phyloP scores from a whole-genome alignment of 2,797 vertebrate genomes.

The Scolopax rusticola region DNA sequence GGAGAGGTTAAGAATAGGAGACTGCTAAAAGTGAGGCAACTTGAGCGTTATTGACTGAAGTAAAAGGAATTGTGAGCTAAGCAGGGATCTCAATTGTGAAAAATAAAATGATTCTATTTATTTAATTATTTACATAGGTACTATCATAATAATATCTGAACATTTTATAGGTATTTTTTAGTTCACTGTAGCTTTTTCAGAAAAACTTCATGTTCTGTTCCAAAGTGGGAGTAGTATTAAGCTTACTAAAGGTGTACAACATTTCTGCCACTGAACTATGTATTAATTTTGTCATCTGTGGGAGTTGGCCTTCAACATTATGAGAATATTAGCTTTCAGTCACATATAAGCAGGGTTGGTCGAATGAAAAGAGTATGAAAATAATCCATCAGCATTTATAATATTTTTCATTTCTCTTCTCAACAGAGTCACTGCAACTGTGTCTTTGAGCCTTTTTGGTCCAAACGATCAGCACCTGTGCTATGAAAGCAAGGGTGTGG shows the following conservation, averaged over 20 bases:
- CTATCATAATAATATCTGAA: neutral
- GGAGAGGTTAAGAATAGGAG: neutral
- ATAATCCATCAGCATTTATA: neutral
- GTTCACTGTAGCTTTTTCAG: neutral
- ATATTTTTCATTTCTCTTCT: neutral
- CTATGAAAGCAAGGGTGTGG: neutral
- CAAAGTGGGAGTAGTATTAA: neutral
- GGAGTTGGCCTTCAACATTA: neutral
- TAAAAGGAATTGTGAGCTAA: slow-evolving; percentile 35
- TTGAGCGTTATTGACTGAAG: slow-evolving; percentile 12
- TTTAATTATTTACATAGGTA: slow-evolving; percentile 20
- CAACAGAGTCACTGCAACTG: neutral
- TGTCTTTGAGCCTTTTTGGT: neutral
- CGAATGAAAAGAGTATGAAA: neutral
- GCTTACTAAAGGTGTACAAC: neutral
- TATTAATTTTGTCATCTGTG: neutral
- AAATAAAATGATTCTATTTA: slow-evolving; percentile 6
- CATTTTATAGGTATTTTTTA: neutral
- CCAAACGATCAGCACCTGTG: neutral
- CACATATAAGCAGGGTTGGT: neutral
- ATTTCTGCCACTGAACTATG: neutral
- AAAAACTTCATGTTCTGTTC: neutral
- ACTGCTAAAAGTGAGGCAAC: neutral
- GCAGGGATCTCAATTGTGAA: neutral
- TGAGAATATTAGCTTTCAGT: neutral